phyloP scores from a whole-genome alignment of 2,888 invertebrate genomes.

The Ennomos quercinarius region DNA sequence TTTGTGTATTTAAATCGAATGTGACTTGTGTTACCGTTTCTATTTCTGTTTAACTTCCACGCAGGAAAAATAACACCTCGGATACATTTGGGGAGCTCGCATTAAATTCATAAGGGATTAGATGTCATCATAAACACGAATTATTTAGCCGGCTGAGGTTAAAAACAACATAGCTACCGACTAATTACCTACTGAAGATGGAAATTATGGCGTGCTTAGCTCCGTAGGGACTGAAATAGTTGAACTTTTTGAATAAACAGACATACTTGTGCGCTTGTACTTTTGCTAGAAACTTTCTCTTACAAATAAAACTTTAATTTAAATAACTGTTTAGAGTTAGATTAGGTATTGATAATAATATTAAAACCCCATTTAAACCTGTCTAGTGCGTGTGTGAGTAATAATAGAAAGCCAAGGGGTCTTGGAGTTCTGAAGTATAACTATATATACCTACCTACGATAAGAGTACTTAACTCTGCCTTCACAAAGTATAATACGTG shows the following conservation, averaged over 20 bases:
- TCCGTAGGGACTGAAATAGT: conserved; percentile 49
- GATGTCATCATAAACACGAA: conserved; percentile 85
- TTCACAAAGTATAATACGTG: too few relatives aligned
- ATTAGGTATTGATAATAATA: too few relatives aligned
- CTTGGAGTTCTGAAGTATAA: too few relatives aligned
- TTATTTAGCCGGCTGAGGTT: conserved; percentile 83
- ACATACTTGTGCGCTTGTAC: conserved; percentile 10
- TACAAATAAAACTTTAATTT: too few relatives aligned
- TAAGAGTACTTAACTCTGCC: too few relatives aligned
- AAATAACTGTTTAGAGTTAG: too few relatives aligned
- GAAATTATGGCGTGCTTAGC: conserved; percentile 59
- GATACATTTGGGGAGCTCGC: conserved; percentile 73
- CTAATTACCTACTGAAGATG: conserved; percentile 63
- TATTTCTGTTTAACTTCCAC: conserved; percentile 74
- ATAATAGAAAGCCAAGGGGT: too few relatives aligned
- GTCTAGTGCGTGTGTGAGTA: too few relatives aligned
- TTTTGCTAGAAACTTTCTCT: too few relatives aligned
- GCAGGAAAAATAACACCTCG: conserved; percentile 79
- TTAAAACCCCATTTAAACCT: too few relatives aligned
- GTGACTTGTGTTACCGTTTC: conserved; percentile 81
- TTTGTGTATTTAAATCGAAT: conserved; percentile 84
- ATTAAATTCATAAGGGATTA: conserved; percentile 84
- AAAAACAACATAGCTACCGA: conserved; percentile 70
- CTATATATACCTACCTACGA: too few relatives aligned
- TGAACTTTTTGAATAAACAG: conserved; percentile 38